These are phyloP conservation scores for Bufotes viridis DNA, from an alignment of 2,797 vertebrate species.

Conservation along the genomic window DNA sequence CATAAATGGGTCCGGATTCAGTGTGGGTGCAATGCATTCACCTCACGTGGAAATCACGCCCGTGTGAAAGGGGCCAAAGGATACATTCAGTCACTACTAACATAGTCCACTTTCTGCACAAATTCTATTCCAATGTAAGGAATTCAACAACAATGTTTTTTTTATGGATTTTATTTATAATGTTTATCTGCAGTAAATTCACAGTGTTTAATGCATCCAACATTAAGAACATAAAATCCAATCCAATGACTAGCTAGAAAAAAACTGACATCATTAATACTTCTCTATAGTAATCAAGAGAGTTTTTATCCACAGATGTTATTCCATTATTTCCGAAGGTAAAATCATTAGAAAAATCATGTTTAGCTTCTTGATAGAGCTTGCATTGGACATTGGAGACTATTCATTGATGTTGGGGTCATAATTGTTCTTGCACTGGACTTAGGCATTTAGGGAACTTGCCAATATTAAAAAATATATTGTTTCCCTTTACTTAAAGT, in stretches of 20 bases:
- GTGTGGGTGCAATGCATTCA: too few relatives aligned
- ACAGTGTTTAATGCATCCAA: not conserved
- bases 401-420: not conserved
- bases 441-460: not conserved
- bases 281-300: not conserved
- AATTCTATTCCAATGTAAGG: not conserved
- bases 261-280: slow-evolving; percentile 7
- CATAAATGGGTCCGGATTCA: too few relatives aligned
- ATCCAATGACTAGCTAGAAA: not conserved
- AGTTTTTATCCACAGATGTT: slow-evolving; percentile 22
- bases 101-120: not conserved
- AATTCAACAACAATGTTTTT: not conserved
- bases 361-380: not conserved
- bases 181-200: slow-evolving; percentile 13
- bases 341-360: not conserved
- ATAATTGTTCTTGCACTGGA: not conserved
- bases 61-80: too few relatives aligned
- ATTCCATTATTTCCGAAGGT: slow-evolving; percentile 16
- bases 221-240: slow-evolving; percentile 12
- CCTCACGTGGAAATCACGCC: too few relatives aligned
- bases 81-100: not conserved
- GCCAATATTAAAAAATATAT: slow-evolving; percentile 1
- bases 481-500: not conserved
- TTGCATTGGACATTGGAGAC: not conserved
- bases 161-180: slow-evolving; percentile 1